Base-by-base conservation (phyloP, 1,140 invertebrate genomes). In the Nymphalis io region DNA sequence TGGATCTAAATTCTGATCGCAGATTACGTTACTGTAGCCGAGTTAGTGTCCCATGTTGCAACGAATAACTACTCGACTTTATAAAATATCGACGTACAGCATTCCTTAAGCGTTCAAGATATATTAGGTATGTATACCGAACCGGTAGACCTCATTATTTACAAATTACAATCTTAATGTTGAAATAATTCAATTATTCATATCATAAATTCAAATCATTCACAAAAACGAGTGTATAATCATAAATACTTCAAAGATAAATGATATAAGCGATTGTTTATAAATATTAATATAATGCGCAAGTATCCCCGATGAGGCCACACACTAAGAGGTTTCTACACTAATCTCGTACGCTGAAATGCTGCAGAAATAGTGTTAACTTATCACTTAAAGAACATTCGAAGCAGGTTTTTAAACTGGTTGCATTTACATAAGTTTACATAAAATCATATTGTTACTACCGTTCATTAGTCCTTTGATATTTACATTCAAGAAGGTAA, bases 1-100 rank as follows among this genome's bases (percentile, higher is more conserved):
- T 68, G 82, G 81, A 80, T 80, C 72, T 80, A 76, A 81, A 80
- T 76, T 83, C 72, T 74, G 72, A 76, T 82, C 74, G 58, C 65
- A 74, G 72, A 68, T 70, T 76, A 60, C 64, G 67, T 68, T 65
- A 69, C 71, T 62, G 68, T 70, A 74, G 72, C 69, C 63, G 63
- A 70, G 66, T 68, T 55, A 33, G 60, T 53, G 44, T 33, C 40
- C 16, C 57, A 16, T 67, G 64, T 67, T 27, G 70, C 70, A 67
- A 51, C 46, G 46, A 51, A 64, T 65, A 42, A 65, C 66, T 64
- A 60, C 38, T 65, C 68, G 55, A 33, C 51, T 46, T 48, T 64
- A 59, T 62, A 46, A 69, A 62, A 55, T 60, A 68, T 69, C 51
- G 33, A 51, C 59, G 38, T 60, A 51, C 20, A 58, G 59, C 53